Conservation (phyloP, 2,797 vertebrate genomes). For the Labroides dimidiatus region DNA sequence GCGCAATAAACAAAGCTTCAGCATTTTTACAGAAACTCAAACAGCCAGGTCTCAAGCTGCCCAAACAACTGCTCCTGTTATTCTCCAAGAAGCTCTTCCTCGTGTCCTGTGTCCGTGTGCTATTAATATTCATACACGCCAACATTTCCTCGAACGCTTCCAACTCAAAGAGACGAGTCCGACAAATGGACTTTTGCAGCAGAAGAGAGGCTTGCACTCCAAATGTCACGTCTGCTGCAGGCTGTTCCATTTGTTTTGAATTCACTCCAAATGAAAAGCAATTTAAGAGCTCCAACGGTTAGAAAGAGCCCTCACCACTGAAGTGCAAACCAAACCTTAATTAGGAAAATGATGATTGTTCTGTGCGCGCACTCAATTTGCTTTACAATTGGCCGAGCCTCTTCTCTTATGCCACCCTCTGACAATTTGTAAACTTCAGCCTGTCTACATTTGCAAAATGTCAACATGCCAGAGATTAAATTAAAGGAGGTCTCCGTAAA, state of each 20-base stretch:
- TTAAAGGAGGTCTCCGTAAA: constrained; percentile 68
- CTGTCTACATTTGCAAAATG: constrained; percentile 76
- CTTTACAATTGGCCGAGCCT: constrained; percentile 49
- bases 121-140: constrained; percentile 63
- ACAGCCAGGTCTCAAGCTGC: constrained; percentile 32
- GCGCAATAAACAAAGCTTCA: constrained; percentile 48
- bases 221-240: constrained; percentile 71
- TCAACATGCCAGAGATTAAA: constrained; percentile 73
- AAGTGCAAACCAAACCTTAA: constrained; percentile 78
- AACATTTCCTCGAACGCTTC: constrained; percentile 58
- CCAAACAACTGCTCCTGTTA: constrained; percentile 46
- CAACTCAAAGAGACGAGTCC: constrained; percentile 53
- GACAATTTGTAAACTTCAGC: constrained; percentile 55
- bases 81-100: constrained; percentile 26
- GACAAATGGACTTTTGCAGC: constrained; percentile 66
- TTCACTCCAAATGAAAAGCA: constrained; percentile 76
- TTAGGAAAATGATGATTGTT: constrained; percentile 78
- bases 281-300: constrained; percentile 74
- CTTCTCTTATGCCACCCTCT: constrained; percentile 43
- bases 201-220: constrained; percentile 57
- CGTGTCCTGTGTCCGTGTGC: constrained; percentile 46
- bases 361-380: constrained; percentile 50
- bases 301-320: constrained; percentile 65
- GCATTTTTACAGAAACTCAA: constrained; percentile 49
- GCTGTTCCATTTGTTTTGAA: constrained; percentile 78